Conservation (phyloP, 2,113 vertebrate species). For the Tragelaphus scriptus region DNA sequence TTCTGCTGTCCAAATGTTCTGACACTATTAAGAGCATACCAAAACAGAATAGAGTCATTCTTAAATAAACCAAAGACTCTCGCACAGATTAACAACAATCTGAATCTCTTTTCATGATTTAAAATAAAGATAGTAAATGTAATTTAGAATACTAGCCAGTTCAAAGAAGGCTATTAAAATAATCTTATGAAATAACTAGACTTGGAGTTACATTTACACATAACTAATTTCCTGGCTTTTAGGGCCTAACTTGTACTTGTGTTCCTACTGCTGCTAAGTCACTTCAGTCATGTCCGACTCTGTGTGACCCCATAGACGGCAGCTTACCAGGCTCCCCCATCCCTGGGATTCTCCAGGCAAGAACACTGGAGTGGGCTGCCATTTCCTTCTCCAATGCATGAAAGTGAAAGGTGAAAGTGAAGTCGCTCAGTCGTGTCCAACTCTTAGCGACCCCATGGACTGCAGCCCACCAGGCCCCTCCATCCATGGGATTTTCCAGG, state of each 20-base stretch:
- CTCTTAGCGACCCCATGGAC: rapidly evolving
- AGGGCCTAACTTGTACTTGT: neutral
- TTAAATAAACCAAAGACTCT: conserved; percentile 1
- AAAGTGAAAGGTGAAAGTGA: too few species aligned
- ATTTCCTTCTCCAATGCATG: too few species aligned
- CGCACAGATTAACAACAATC: neutral
- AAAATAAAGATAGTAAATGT: neutral
- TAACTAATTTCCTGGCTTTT: neutral
- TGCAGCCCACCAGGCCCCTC: too few species aligned
- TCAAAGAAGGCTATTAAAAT: neutral
- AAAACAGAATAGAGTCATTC: neutral
- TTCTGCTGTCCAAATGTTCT: neutral
- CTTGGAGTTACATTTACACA: neutral
- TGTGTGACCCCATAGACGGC: too few species aligned
- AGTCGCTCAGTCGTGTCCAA: rapidly evolving
- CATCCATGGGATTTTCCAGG: too few species aligned
- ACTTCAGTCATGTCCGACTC: too few species aligned
- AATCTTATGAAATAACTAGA: neutral
- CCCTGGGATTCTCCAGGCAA: too few species aligned
- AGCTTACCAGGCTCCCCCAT: too few species aligned
- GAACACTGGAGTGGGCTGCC: too few species aligned
- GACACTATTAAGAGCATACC: neutral
- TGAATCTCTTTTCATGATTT: neutral
- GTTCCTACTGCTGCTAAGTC: neutral
- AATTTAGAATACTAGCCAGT: neutral